A percentile compares a stretch with the other conserved stretches of the same genome.
These are phyloP conservation scores for Sphecodes monilicornis DNA, from an alignment of 2,888 invertebrate genomes.

Conservation along the genomic window DNA sequence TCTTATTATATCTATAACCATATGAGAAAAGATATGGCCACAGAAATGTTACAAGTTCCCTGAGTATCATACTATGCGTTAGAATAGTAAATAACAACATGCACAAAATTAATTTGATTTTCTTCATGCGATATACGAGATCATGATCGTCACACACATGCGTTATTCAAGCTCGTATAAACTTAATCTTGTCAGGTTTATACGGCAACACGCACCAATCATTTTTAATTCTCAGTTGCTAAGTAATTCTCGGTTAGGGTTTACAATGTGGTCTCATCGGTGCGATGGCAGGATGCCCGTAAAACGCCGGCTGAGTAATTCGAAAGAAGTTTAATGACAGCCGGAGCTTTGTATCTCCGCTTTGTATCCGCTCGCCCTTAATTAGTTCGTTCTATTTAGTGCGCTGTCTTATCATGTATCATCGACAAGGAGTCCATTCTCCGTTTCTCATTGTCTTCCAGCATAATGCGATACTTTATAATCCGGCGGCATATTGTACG, in stretches of 20 bases:
- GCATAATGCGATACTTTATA: not conserved
- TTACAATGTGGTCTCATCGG: constrained; percentile 15
- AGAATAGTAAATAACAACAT: not conserved
- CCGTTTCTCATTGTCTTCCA: not conserved
- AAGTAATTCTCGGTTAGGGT: not conserved
- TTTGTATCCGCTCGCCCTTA: constrained; percentile 27
- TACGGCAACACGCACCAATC: not conserved
- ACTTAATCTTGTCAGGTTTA: not conserved
- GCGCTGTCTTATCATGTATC: not conserved
- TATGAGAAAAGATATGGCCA: not conserved
- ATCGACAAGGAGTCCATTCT: constrained; percentile 22
- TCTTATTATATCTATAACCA: too few species aligned
- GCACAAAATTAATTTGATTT: not conserved
- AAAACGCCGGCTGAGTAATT: constrained; percentile 3
- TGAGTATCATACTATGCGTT: not conserved
- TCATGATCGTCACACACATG: not conserved
- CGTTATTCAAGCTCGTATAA: not conserved
- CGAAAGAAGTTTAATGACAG: constrained; percentile 36
- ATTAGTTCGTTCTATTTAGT: constrained; percentile 53
- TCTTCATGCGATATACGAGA: not conserved
- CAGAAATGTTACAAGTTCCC: too few species aligned
- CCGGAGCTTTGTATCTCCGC: constrained; percentile 16
- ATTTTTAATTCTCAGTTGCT: not conserved
- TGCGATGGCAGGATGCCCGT: not conserved
- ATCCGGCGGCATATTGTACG: not conserved